Evolutionary conservation across 2,888 invertebrate genomes (phyloP).

Genomic region (Bimastos eiseni): DNA sequence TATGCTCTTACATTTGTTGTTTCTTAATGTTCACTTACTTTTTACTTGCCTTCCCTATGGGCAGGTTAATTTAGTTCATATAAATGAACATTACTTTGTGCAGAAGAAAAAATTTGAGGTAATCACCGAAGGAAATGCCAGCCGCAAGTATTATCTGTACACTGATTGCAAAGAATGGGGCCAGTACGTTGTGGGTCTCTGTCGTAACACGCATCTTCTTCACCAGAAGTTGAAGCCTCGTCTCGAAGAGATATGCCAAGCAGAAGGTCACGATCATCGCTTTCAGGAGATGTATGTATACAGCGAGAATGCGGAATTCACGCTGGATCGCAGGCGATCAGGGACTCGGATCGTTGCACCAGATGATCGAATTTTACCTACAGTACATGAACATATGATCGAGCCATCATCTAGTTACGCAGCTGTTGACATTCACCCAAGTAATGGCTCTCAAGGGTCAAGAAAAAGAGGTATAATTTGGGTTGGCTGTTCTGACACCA

Average conservation of each 20-base stretch:
- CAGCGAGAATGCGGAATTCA: slow-evolving; percentile 59
- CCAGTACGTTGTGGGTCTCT: slow-evolving; percentile 82
- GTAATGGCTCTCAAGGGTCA: background rate
- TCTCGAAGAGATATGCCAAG: slow-evolving; percentile 76
- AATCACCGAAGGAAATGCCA: slow-evolving; percentile 76
- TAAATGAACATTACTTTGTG: background rate
- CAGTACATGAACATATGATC: background rate
- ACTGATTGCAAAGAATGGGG: slow-evolving; percentile 91
- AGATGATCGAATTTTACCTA: background rate
- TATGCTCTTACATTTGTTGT: background rate
- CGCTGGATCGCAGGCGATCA: slow-evolving; percentile 8
- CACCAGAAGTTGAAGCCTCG: slow-evolving; percentile 84
- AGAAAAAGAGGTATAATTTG: slow-evolving; percentile 10
- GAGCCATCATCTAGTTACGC: background rate
- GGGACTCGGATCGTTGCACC: slow-evolving; percentile 17
- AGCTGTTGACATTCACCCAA: background rate
- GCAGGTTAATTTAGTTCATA: background rate
- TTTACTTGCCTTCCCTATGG: background rate
- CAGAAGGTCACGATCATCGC: slow-evolving; percentile 78
- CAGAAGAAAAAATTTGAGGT: slow-evolving; percentile 94
- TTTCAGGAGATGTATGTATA: slow-evolving; percentile 76
- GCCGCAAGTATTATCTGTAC: slow-evolving; percentile 76
- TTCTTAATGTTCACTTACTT: background rate
- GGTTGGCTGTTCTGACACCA: background rate
- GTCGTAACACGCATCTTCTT: slow-evolving; percentile 89